These are phyloP conservation scores for Nowickia ferox DNA, from an alignment of 2,888 invertebrate species.

Conservation along the genomic window DNA sequence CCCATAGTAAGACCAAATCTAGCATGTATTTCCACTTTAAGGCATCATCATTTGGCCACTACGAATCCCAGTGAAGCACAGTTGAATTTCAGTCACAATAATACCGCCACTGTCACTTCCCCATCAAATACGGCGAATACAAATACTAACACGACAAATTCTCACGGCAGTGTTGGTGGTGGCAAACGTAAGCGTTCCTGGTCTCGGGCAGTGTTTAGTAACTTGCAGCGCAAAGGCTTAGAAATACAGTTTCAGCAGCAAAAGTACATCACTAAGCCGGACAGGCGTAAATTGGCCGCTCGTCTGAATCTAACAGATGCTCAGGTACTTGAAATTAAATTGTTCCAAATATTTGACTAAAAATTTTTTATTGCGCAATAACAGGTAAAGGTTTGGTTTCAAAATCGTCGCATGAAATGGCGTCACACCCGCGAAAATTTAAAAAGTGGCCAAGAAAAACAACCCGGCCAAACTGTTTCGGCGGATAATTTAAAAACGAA, in stretches of 20 bases:
- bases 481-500: constrained; percentile 40
- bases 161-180: constrained; percentile 40
- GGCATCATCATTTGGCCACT: constrained; percentile 55
- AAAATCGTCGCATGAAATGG: constrained; percentile 95
- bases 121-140: constrained; percentile 64
- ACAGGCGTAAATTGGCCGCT: constrained; percentile 94
- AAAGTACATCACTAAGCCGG: constrained; percentile 98
- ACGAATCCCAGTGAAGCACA: constrained; percentile 42
- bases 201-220: constrained; percentile 97
- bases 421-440: constrained; percentile 89
- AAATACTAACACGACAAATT: constrained; percentile 16
- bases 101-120: background rate
- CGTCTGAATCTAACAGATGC: constrained; percentile 96
- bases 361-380: constrained; percentile 60
- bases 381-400: constrained; percentile 96
- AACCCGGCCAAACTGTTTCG: constrained; percentile 54
- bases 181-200: constrained; percentile 94
- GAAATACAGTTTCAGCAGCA: constrained; percentile 96
- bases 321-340: constrained; percentile 86
- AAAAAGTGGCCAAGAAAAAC: constrained; percentile 82
- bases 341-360: background rate
- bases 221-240: constrained; percentile 95
- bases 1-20: constrained; percentile 71
- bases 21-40: constrained; percentile 56
- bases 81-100: constrained; percentile 29